These are phyloP conservation scores for Ondatra zibethicus DNA, from an alignment of 2,113 vertebrate genomes.

Conservation along the genomic window DNA sequence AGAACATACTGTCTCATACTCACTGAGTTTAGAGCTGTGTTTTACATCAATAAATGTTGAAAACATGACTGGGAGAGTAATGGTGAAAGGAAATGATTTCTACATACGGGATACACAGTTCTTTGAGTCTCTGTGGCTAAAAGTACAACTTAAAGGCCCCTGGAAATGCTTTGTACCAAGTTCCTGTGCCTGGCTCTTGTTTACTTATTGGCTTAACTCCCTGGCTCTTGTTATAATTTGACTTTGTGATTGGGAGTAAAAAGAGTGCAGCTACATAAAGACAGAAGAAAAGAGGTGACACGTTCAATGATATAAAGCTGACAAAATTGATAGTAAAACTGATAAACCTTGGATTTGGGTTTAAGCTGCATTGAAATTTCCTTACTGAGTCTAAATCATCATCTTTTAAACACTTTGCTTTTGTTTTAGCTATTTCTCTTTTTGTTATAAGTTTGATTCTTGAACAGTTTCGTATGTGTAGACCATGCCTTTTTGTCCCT, in stretches of 20 bases:
- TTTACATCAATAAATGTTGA: not conserved
- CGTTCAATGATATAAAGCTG: not conserved
- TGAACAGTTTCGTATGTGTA: not conserved
- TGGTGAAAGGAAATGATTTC: not conserved
- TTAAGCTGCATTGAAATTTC: not conserved
- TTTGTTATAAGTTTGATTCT: not conserved
- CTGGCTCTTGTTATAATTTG: not conserved
- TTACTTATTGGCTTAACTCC: not conserved
- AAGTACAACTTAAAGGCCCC: not conserved
- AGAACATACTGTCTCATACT: not conserved
- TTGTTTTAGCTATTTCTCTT: not conserved
- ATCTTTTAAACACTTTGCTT: not conserved
- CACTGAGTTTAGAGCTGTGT: not conserved
- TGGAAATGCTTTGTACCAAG: not conserved
- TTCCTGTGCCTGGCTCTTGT: accelerated
- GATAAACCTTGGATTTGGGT: not conserved
- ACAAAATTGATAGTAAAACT: not conserved
- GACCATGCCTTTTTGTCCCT: not conserved
- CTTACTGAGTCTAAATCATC: not conserved
- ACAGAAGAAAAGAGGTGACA: not conserved
- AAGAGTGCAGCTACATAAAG: not conserved
- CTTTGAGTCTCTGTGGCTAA: not conserved
- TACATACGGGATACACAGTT: not conserved
- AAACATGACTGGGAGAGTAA: not conserved
- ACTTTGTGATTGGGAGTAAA: not conserved